Evolutionary conservation across 23 tunicate genomes (phyloP), one percentile per base, ranked within the genome.

Genomic region (Ciona savignyi): DNA sequence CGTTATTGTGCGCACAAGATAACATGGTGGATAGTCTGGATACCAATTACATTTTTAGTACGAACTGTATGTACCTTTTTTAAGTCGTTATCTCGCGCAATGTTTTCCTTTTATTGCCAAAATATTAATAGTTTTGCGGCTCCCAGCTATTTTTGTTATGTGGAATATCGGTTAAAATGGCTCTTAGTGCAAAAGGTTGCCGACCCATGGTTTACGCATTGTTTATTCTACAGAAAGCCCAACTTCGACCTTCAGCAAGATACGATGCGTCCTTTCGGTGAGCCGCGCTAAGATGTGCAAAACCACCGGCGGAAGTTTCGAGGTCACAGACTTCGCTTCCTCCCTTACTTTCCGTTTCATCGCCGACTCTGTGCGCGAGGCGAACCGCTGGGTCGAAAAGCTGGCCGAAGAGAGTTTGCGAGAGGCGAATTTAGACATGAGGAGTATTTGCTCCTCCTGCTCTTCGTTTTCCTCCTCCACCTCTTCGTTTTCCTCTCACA

Each of bases 241-340:
- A 30, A 60, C 26, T 21, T 20, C 93, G 15, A 32, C 93, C n/a
- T 29, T n/a, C 28, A 65, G 60, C 27, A 85, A 78, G 34, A 81
- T 83, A 1, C 71, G 93, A 26, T 86, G 93, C 35, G 93, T 86
- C 4, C 62, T 86, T 28, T 68, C 93, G 22, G 81, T 86, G 22
- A 79, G 93, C 33, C 85, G 93, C 27, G 93, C 93, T 6, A 86
- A 86, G 65, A 32, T 86, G 23, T 29, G 80, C 25, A 86, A 86
- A 70, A 86, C 84, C n/a, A 70, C 93, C 11, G 93, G 93, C 2
- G 93, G 93, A 1, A 77, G 93, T 62, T 86, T 86, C 35, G 93
- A 86, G 29, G 60, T 86, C 63, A 79, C 82, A 4, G 93, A 86
- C 60, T 86, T 86, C 67, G 85, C 81, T 4, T 77, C 93, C 21